Conservation (phyloP, 2,888 invertebrate species). For the Micropterix aruncella region DNA sequence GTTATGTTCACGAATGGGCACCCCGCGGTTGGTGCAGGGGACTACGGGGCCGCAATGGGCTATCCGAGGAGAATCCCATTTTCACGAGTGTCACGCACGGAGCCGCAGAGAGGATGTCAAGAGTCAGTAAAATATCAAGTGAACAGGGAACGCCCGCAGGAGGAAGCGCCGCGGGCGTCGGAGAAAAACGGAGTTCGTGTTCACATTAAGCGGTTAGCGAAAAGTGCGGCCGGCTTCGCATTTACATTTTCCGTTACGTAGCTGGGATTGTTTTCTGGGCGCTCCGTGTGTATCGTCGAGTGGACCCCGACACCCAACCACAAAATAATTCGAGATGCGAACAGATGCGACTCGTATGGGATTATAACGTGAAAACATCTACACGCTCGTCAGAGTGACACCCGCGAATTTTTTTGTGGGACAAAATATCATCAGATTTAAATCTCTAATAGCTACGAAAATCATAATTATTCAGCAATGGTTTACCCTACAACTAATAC, state of each 20-base stretch:
- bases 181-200: background rate
- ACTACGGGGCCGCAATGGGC: background rate
- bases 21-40: too few relatives aligned
- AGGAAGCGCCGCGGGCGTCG: background rate
- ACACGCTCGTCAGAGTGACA: too few relatives aligned
- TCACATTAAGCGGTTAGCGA: background rate
- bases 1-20: too few relatives aligned
- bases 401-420: too few relatives aligned
- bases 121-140: background rate
- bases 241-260: constrained; percentile 11
- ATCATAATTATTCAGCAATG: too few relatives aligned
- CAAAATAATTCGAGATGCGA: too few relatives aligned
- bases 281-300: background rate
- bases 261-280: constrained; percentile 8
- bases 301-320: background rate
- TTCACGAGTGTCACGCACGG: background rate
- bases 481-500: too few relatives aligned
- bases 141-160: background rate
- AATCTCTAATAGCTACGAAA: too few relatives aligned
- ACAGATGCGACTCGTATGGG: too few relatives aligned
- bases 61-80: background rate
- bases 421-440: too few relatives aligned
- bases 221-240: constrained; percentile 2
- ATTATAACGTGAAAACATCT: too few relatives aligned
- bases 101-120: background rate